A percentile compares a stretch with the other conserved stretches of the same genome.
Evolutionary conservation across 1,140 invertebrate genomes (phyloP).

Genomic region (Cydia amplana): DNA sequence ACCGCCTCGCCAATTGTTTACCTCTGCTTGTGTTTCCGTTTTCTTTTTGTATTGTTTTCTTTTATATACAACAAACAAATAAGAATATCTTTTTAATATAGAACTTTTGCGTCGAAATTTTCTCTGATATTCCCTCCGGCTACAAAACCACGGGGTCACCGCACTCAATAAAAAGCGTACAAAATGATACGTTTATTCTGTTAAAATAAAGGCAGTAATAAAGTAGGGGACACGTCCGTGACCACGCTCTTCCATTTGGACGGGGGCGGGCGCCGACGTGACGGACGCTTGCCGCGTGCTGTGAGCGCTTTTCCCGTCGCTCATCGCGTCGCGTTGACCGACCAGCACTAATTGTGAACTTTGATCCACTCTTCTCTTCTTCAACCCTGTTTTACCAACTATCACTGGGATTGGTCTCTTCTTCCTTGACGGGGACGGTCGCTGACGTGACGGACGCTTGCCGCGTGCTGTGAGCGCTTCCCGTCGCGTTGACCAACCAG

Average conservation of each 20-base stretch:
- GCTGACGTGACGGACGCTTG: not conserved
- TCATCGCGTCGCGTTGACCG: no score
- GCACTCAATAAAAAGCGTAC: not conserved
- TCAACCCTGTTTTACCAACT: no score
- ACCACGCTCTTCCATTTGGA: not conserved
- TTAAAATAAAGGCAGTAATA: not conserved
- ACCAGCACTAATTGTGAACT: no score
- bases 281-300: not conserved
- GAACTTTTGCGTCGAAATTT: not conserved
- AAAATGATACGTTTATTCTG: constrained; percentile 1
- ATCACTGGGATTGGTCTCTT: not conserved
- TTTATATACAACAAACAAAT: no score
- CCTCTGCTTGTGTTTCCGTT: no score
- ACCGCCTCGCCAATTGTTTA: no score
- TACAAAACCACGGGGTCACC: not conserved
- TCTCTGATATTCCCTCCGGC: not conserved
- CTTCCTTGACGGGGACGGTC: not conserved
- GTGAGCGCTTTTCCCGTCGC: no score
- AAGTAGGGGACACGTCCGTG: not conserved
- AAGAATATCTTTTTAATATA: no score
- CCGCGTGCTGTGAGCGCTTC: not conserved
- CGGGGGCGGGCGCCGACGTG: not conserved
- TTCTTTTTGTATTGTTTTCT: no score
- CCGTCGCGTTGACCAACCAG: no score
- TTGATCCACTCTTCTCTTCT: no score